Conservation (phyloP, 2,113 vertebrate species). For the Scalopus aquaticus region DNA sequence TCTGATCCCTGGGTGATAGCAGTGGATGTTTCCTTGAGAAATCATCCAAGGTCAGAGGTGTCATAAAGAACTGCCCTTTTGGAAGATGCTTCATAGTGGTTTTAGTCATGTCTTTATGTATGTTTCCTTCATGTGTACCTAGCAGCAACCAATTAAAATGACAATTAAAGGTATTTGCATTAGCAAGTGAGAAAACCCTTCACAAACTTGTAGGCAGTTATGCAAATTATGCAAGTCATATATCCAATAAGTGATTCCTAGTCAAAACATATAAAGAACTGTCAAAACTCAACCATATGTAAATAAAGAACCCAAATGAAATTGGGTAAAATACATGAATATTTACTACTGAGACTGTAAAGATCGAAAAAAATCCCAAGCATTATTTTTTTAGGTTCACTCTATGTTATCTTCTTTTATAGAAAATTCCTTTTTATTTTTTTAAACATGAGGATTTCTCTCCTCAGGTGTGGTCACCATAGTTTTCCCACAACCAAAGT, state of each 20-base stretch:
- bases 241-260: too few relatives aligned
- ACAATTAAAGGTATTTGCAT: not conserved
- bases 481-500: too few relatives aligned
- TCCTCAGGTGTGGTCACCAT: too few relatives aligned
- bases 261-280: too few relatives aligned
- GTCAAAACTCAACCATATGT: not conserved
- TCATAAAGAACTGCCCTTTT: not conserved
- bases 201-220: not conserved
- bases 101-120: not conserved
- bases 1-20: not conserved
- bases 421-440: too few relatives aligned
- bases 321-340: not conserved
- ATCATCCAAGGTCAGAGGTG: not conserved
- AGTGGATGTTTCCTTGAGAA: not conserved
- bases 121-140: not conserved
- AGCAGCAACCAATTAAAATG: not conserved
- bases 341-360: not conserved
- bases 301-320: not conserved
- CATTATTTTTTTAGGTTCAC: too few relatives aligned
- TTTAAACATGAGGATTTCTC: too few relatives aligned
- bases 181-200: constrained; percentile 7
- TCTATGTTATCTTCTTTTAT: too few relatives aligned
- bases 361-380: not conserved
- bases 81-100: not conserved
- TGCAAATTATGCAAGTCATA: not conserved